Percentiles rank a stretch among this genome's conserved stretches.
Evolutionary conservation across 2,113 vertebrate genomes (phyloP).

Genomic region (Lepisosteus oculatus): DNA sequence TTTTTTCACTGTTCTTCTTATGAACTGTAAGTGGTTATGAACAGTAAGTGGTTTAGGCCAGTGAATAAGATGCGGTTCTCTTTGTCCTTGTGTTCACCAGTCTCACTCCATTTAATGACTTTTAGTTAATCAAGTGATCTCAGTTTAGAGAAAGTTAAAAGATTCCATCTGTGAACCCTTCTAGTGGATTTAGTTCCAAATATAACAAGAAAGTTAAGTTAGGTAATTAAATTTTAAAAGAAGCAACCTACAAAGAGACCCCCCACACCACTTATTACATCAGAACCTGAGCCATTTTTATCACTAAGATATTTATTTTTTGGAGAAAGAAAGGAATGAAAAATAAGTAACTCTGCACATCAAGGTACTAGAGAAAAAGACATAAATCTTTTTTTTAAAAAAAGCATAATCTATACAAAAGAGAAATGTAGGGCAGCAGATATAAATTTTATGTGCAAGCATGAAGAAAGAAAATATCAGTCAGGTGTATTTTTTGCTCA

Average conservation of each 20-base stretch:
- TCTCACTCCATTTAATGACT: not conserved
- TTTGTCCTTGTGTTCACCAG: not conserved
- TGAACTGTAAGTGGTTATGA: too few relatives aligned
- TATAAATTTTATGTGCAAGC: too few relatives aligned
- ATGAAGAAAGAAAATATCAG: too few relatives aligned
- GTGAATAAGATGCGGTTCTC: not conserved
- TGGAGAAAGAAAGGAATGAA: not conserved
- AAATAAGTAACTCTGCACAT: not conserved
- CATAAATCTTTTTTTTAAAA: too few relatives aligned
- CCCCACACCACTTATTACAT: not conserved
- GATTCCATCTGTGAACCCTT: not conserved
- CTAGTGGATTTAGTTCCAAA: not conserved
- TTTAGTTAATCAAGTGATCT: conserved; percentile 1
- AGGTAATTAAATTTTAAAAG: not conserved
- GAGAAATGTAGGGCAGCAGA: too few relatives aligned
- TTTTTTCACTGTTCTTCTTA: too few relatives aligned
- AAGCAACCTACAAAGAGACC: not conserved
- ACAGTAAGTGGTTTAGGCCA: not conserved
- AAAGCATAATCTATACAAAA: too few relatives aligned
- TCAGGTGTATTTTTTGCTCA: too few relatives aligned
- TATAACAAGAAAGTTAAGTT: not conserved
- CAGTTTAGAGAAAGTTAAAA: not conserved
- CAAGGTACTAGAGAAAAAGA: not conserved
- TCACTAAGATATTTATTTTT: not conserved
- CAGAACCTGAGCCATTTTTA: not conserved